A percentile compares a stretch with the other conserved stretches of the same genome.
Evolutionary conservation across 1,140 invertebrate genomes (phyloP).

Genomic region (Solenopsis fugax): DNA sequence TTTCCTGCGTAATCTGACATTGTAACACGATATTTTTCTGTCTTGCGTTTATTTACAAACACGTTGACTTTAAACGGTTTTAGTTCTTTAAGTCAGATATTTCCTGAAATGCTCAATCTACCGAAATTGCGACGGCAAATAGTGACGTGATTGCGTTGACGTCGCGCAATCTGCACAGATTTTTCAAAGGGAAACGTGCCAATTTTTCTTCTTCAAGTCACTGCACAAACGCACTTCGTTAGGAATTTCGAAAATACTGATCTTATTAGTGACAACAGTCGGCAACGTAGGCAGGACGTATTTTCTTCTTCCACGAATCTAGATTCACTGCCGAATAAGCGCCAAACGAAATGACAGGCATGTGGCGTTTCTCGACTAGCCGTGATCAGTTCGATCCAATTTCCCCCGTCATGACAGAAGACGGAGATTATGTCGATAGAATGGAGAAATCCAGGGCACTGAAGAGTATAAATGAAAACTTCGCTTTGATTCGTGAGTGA

Average conservation of each 20-base stretch:
- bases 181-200: not conserved
- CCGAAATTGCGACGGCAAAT: conserved; percentile 11
- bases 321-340: not conserved
- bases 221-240: not conserved
- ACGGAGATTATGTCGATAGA: conserved; percentile 32
- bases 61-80: not conserved
- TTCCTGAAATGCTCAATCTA: conserved; percentile 7
- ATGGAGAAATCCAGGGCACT: not conserved
- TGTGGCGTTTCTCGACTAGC: conserved; percentile 9
- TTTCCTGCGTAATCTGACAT: not conserved
- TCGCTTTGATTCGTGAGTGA: not conserved
- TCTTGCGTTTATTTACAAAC: not conserved
- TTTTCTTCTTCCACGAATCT: not conserved
- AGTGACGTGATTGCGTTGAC: conserved; percentile 2
- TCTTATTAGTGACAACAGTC: not conserved
- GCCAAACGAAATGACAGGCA: conserved; percentile 6
- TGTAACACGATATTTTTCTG: not conserved
- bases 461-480: conserved; percentile 29
- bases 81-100: not conserved
- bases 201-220: not conserved
- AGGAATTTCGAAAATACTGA: not conserved
- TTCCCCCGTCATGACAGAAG: conserved; percentile 29
- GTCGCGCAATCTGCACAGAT: not conserved
- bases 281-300: not conserved
- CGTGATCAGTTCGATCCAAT: conserved; percentile 37